Evolutionary conservation across 2,113 vertebrate species (phyloP).

Genomic region (Mellivora capensis): DNA sequence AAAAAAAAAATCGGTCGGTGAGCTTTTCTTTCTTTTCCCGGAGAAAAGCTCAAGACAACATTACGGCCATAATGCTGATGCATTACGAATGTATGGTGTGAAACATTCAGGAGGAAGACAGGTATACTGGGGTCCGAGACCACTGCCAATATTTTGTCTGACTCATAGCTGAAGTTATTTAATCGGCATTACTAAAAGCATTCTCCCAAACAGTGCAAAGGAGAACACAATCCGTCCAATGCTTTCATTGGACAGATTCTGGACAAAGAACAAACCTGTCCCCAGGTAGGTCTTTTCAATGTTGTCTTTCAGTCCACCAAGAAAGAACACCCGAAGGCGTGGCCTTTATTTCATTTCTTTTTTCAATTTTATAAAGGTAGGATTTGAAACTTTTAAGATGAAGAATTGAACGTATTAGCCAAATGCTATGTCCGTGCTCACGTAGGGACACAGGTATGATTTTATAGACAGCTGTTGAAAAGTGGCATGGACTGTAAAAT

Average conservation of each 20-base stretch:
- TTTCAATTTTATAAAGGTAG: conserved; percentile 49
- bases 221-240: not conserved
- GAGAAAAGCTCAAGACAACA: conserved; percentile 6
- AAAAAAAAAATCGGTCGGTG: not conserved
- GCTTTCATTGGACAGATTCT: not conserved
- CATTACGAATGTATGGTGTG: not conserved
- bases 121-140: not conserved
- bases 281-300: not conserved
- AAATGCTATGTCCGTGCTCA: conserved; percentile 1
- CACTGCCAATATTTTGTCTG: not conserved
- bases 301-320: not conserved
- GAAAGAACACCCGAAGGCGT: not conserved
- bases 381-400: conserved; percentile 29
- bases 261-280: not conserved
- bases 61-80: not conserved
- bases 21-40: not conserved
- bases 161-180: conserved; percentile 26
- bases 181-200: conserved; percentile 23
- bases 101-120: not conserved
- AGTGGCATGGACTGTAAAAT: conserved; percentile 44
- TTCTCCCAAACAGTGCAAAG: not conserved
- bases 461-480: conserved; percentile 27
- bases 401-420: conserved; percentile 8
- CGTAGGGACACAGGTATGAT: conserved; percentile 29
- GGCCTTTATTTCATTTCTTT: not conserved